phyloP scores from a whole-genome alignment of 2,888 invertebrate species.

The Scaptomyza polygonia region DNA sequence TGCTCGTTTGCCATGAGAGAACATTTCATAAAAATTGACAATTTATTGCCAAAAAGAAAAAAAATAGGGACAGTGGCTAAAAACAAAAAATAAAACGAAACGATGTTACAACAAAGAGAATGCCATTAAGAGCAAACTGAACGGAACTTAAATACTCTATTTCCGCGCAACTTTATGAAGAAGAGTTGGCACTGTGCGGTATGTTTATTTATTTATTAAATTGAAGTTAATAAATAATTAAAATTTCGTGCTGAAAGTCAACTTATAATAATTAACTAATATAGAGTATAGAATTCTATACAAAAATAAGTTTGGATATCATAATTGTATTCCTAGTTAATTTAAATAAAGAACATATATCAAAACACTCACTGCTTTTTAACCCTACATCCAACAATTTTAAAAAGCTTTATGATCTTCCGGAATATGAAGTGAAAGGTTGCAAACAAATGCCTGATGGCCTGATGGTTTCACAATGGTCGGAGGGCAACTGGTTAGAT shows the following conservation, averaged over 20 bases:
- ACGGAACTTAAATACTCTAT: background rate
- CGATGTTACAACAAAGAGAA: slow-evolving; percentile 7
- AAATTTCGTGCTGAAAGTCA: too few species aligned
- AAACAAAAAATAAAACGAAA: slow-evolving; percentile 17
- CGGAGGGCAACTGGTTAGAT: slow-evolving; percentile 39
- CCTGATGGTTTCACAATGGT: background rate
- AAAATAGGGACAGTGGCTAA: background rate
- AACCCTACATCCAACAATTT: background rate
- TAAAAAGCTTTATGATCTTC: background rate
- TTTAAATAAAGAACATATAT: too few species aligned
- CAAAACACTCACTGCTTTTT: too few species aligned
- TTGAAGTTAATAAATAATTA: too few species aligned
- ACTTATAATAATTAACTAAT: too few species aligned
- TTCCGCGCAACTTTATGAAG: too few species aligned
- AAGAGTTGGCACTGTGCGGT: too few species aligned
- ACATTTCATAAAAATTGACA: slow-evolving; percentile 70
- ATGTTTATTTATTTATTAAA: too few species aligned
- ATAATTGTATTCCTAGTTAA: too few species aligned
- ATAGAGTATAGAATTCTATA: too few species aligned
- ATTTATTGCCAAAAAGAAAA: slow-evolving; percentile 58
- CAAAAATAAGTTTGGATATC: too few species aligned
- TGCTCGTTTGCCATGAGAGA: slow-evolving; percentile 54
- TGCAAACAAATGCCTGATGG: background rate
- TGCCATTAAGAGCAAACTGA: background rate
- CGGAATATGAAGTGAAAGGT: slow-evolving; percentile 2